phyloP scores from a whole-genome alignment of 2,888 invertebrate genomes.

The Elaeidobius kamerunicus region DNA sequence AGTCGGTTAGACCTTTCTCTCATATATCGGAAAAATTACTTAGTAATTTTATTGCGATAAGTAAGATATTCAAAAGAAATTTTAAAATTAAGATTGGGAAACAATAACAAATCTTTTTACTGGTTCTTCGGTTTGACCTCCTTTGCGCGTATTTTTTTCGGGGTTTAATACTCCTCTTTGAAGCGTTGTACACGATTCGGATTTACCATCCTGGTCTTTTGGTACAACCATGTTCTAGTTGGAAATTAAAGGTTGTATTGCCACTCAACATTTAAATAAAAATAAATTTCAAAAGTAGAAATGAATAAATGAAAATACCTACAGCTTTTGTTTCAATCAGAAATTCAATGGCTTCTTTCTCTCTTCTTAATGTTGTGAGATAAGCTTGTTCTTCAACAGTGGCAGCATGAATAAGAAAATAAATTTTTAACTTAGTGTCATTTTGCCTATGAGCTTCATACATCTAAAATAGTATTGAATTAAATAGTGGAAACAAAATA shows the following conservation, averaged over 20 bases:
- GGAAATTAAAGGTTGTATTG: too few relatives aligned
- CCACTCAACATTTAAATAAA: too few relatives aligned
- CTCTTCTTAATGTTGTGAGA: constrained; percentile 82
- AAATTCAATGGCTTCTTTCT: constrained; percentile 92
- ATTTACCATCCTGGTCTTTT: constrained; percentile 83
- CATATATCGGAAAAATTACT: too few relatives aligned
- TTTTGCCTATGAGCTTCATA: constrained; percentile 63
- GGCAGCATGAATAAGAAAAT: constrained; percentile 84
- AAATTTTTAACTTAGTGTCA: constrained; percentile 66
- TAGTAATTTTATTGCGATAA: too few relatives aligned
- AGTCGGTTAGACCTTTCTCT: too few relatives aligned
- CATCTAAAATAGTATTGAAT: constrained; percentile 49
- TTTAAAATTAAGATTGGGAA: too few relatives aligned
- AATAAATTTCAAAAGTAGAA: neutral
- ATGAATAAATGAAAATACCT: constrained; percentile 30
- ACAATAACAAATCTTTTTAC: constrained; percentile 64
- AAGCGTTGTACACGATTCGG: constrained; percentile 58
- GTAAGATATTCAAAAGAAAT: too few relatives aligned
- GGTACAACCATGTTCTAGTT: constrained; percentile 80
- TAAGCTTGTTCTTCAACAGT: constrained; percentile 98
- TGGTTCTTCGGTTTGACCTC: constrained; percentile 50
- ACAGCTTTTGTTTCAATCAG: constrained; percentile 91
- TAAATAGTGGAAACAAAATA: neutral
- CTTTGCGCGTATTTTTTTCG: constrained; percentile 63
- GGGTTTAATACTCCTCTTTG: constrained; percentile 40